phyloP scores from a whole-genome alignment of 2,888 invertebrate species.

The Calameuta filiformis region DNA sequence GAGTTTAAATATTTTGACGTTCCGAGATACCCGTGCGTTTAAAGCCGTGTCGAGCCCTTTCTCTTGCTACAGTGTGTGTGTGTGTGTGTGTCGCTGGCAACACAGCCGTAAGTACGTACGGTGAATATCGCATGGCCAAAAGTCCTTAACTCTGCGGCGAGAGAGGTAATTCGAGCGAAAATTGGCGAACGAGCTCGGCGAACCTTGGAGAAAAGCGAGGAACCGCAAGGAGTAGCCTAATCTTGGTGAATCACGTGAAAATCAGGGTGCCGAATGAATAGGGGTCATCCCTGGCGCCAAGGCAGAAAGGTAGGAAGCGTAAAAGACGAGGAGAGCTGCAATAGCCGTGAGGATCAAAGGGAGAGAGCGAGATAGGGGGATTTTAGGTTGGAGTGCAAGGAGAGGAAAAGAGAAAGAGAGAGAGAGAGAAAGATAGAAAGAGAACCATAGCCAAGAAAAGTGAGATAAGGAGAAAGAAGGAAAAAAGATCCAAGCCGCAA shows the following conservation, averaged over 20 bases:
- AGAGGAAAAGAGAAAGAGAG: background rate
- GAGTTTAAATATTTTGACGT: background rate
- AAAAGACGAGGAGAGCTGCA: background rate
- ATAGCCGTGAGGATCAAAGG: background rate
- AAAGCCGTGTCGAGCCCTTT: background rate
- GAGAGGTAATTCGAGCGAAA: background rate
- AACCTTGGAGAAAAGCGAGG: background rate
- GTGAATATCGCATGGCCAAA: background rate
- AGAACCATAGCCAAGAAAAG: background rate
- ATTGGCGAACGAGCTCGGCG: background rate
- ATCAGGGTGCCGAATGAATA: background rate
- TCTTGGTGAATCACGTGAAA: background rate
- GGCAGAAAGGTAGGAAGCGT: background rate
- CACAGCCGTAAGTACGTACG: background rate
- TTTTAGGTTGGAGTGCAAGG: constrained; percentile 1
- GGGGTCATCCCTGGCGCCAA: background rate
- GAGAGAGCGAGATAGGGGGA: background rate
- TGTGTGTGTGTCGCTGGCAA: too few species aligned
- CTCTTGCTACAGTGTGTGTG: background rate
- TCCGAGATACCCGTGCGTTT: background rate
- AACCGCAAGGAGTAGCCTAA: background rate
- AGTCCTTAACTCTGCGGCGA: background rate
- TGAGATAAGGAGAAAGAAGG: constrained; percentile 6
- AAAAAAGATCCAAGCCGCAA: constrained; percentile 16
- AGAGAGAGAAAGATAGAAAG: constrained; percentile 8